Conservation (phyloP, 1,140 invertebrate species). For the Drosophila tani region DNA sequence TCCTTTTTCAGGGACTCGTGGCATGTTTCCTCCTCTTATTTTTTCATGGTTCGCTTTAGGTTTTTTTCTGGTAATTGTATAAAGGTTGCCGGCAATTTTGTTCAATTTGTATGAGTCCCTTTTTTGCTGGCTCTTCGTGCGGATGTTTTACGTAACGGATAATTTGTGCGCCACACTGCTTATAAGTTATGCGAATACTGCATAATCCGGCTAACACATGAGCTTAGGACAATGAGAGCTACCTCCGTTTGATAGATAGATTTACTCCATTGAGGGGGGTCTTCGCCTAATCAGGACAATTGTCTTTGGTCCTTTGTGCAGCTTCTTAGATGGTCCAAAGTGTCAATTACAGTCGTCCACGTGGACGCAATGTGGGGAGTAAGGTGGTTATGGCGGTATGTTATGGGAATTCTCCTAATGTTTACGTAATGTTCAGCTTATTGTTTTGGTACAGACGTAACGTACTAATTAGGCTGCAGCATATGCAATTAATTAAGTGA, state of each 20-base stretch:
- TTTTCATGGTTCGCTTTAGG: constrained; percentile 31
- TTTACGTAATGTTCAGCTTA: constrained; percentile 72
- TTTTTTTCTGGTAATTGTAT: constrained; percentile 57
- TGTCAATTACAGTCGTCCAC: constrained; percentile 74
- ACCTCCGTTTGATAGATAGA: constrained; percentile 38
- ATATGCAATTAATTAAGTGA: constrained; percentile 60
- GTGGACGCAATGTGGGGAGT: neutral
- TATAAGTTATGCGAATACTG: constrained; percentile 60
- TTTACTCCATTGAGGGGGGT: constrained; percentile 28
- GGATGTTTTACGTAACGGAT: constrained; percentile 44
- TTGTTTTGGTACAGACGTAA: constrained; percentile 70
- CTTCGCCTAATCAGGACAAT: constrained; percentile 61
- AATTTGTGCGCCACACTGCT: constrained; percentile 52
- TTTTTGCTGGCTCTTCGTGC: constrained; percentile 46
- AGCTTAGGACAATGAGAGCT: neutral
- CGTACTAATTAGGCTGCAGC: constrained; percentile 62
- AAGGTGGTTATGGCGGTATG: constrained; percentile 9
- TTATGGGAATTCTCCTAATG: constrained; percentile 43
- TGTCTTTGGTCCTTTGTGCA: constrained; percentile 62
- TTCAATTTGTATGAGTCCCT: constrained; percentile 70
- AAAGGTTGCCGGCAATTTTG: constrained; percentile 72
- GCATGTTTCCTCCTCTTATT: constrained; percentile 17
- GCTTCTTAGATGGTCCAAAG: constrained; percentile 37
- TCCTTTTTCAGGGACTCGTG: constrained; percentile 39
- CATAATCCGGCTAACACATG: constrained; percentile 41